Base-by-base conservation (phyloP, 2,888 invertebrate species). In the Drosophila borborema region DNA sequence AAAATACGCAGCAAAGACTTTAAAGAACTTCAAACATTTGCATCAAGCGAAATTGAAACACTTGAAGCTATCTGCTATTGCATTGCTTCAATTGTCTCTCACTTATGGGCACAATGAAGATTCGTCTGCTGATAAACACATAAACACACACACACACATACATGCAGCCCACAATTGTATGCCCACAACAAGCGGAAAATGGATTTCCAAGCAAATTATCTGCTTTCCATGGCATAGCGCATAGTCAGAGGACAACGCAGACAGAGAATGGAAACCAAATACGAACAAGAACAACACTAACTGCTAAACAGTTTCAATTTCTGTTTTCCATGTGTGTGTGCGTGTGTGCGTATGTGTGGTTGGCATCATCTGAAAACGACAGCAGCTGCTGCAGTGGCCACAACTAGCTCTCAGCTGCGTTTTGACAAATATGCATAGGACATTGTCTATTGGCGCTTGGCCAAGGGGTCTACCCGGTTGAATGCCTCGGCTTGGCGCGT, bases 191-290 rank as follows among this genome's bases (percentile, higher is more conserved):
- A 83, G 81, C 89, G 86, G 85, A 88, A 91, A 91, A 90, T 91
- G 90, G 90, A 88, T 89, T 83, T 83, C 81, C 80, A 86, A 90
- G 91, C 91, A 91, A 88, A 90, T 90, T 86, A 90, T 83, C 83
- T 83, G 86, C 74, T 72, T 66, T 65, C 62, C 78, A 72, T 68
- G 49, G 54, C 63, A 64, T 60, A 69, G 78, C 58, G 67, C 28
- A 28, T 28, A 28, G 28, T 28, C 60, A 48, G 18, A 58, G 65
- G 58, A 66, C 48, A 46, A 45, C 56, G 66, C 43, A 61, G 61
- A 54, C 61, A 51, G 49, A 38, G 23, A 38, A 38, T 38, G 38
- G 46, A 14, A 23, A 20, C 69, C 64, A 63, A 66, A 67, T 69
- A 66, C 59, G 64, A 71, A 28, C 51, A 46, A 64, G 81, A 45